A percentile compares a stretch with the other conserved stretches of the same genome.
Conservation (phyloP, 2,113 vertebrate genomes). For the Todiramphus chloris region DNA sequence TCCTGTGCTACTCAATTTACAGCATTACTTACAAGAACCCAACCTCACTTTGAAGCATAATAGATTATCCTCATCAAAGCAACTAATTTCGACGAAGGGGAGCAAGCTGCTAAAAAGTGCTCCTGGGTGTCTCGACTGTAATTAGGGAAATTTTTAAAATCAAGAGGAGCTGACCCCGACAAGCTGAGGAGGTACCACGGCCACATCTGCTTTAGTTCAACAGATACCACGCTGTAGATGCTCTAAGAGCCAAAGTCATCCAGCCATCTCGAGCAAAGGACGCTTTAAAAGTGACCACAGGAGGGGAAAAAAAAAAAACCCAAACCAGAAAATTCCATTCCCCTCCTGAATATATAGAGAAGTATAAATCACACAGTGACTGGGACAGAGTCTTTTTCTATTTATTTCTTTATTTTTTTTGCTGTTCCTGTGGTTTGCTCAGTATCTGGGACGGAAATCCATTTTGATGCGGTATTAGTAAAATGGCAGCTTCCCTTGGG, state of each 20-base stretch:
- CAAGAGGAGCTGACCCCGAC: background rate
- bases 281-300: background rate
- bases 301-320: background rate
- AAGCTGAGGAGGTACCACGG: background rate
- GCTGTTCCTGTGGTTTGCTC: background rate
- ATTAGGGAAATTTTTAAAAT: background rate
- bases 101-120: background rate
- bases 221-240: background rate
- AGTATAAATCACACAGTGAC: background rate
- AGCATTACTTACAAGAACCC: background rate
- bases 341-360: fast-evolving
- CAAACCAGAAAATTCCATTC: background rate
- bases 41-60: background rate
- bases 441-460: constrained; percentile 9
- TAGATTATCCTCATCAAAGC: constrained; percentile 1
- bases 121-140: background rate
- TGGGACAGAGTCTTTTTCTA: background rate
- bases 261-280: background rate
- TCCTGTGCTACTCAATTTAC: background rate
- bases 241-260: background rate
- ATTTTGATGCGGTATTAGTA: background rate
- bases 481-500: constrained; percentile 39
- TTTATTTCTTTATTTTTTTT: background rate
- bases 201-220: background rate
- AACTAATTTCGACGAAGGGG: background rate